Conservation (phyloP, 23 tunicate species). For the Clavelina lepadiformis region DNA sequence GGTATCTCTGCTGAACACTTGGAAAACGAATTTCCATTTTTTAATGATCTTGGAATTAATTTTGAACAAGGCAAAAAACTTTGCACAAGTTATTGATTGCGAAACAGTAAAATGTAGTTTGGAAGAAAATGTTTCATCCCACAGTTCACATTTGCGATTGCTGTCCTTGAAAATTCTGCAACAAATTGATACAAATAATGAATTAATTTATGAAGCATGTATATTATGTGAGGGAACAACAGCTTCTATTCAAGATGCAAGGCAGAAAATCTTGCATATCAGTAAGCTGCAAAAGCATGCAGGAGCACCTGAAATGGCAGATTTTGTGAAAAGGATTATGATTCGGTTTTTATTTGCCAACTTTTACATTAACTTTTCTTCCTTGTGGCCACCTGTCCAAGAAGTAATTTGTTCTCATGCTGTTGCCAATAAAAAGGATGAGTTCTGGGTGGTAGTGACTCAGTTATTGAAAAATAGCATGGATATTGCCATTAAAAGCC, state of each 20-base stretch:
- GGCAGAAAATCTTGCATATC: constrained; percentile 31
- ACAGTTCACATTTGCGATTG: not conserved
- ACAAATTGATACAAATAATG: constrained; percentile 15
- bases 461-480: constrained; percentile 35
- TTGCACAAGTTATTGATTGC: not conserved
- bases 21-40: not conserved
- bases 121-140: constrained; percentile 27
- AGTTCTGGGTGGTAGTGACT: constrained; percentile 56
- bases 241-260: constrained; percentile 37
- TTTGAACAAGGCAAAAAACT: not conserved
- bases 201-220: constrained; percentile 6
- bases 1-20: not conserved
- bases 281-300: constrained; percentile 30
- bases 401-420: constrained; percentile 37
- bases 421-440: constrained; percentile 12
- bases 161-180: constrained; percentile 25
- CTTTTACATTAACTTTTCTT: constrained; percentile 51
- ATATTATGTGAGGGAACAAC: constrained; percentile 37
- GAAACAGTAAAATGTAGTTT: not conserved
- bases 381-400: constrained; percentile 50
- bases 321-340: constrained; percentile 13
- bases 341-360: constrained; percentile 55
- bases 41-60: constrained; percentile 9
- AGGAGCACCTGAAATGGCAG: not conserved
- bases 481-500: constrained; percentile 6